These are phyloP conservation scores for Pseudopleuronectes americanus DNA, from an alignment of 2,797 vertebrate species.

Conservation along the genomic window DNA sequence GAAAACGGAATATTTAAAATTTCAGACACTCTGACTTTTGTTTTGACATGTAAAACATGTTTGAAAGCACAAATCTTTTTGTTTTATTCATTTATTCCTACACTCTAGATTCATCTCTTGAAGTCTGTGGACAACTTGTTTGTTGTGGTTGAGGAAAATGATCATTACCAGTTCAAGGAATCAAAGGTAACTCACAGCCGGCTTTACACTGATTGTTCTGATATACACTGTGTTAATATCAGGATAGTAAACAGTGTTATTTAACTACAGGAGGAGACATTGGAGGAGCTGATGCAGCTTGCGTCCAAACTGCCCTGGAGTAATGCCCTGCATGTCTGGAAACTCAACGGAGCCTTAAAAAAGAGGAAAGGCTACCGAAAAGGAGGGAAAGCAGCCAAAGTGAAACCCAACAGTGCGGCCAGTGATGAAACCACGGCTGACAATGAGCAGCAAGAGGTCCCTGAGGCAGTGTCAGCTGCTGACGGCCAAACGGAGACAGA, in stretches of 20 bases:
- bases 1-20: too few species aligned
- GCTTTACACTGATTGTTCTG: not conserved
- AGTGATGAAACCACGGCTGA: slow-evolving; percentile 24
- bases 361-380: slow-evolving; percentile 89
- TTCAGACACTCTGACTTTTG: not conserved
- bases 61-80: not conserved
- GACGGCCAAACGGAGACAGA: slow-evolving; percentile 52
- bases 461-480: slow-evolving; percentile 29
- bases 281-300: slow-evolving; percentile 89
- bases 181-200: slow-evolving; percentile 85
- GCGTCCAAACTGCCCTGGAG: slow-evolving; percentile 90
- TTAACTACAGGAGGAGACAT: slow-evolving; percentile 88
- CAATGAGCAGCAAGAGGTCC: slow-evolving; percentile 29
- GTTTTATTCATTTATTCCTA: not conserved
- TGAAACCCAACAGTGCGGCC: slow-evolving; percentile 43
- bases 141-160: slow-evolving; percentile 92
- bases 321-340: slow-evolving; percentile 91
- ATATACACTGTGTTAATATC: not conserved
- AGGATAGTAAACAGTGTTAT: not conserved
- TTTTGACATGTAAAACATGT: slow-evolving; percentile 73
- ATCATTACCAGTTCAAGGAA: slow-evolving; percentile 90
- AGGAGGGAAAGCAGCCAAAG: slow-evolving; percentile 62
- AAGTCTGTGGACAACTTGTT: slow-evolving; percentile 97
- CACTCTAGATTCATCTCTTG: slow-evolving; percentile 89
- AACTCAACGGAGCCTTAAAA: slow-evolving; percentile 90